Conservation (phyloP, 37 sponge, comb jelly and placozoan genomes). For the Lycopodina hypogea region DNA sequence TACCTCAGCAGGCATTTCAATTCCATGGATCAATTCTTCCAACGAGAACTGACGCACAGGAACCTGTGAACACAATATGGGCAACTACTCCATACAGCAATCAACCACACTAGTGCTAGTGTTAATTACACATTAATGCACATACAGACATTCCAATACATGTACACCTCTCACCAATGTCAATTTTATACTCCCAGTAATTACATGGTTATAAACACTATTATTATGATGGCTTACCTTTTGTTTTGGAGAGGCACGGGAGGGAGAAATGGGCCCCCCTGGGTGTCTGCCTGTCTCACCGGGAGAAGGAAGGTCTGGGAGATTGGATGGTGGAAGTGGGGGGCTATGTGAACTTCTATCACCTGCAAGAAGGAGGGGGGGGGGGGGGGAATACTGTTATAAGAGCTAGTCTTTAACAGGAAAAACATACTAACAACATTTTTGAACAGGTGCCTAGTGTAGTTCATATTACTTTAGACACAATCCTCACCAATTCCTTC, state of each 20-base stretch:
- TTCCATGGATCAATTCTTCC: slow-evolving; percentile 47
- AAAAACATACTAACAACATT: not conserved
- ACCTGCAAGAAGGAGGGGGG: not conserved
- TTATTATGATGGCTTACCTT: slow-evolving; percentile 5
- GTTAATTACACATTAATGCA: not conserved
- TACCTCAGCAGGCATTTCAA: slow-evolving; percentile 48
- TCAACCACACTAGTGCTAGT: not conserved
- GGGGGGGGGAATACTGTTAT: not conserved
- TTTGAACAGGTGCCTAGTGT: no score
- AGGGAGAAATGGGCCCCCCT: not conserved
- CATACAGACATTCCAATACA: not conserved
- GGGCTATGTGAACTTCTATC: not conserved
- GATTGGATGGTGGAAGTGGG: slow-evolving; percentile 2
- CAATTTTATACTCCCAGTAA: not conserved
- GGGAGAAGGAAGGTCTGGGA: not conserved
- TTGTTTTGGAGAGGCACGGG: slow-evolving; percentile 10
- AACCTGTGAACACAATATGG: not conserved
- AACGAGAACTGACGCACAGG: not conserved
- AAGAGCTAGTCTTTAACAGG: not conserved
- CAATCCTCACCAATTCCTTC: not conserved
- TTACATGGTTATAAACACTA: not conserved
- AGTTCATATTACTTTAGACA: no score
- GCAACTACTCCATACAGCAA: not conserved
- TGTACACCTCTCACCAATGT: not conserved
- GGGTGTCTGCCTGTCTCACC: not conserved